Percentiles rank a stretch among this genome's conserved stretches.
These are phyloP conservation scores for Sclerurus mexicanus DNA, from an alignment of 2,113 vertebrate species.

Conservation along the genomic window DNA sequence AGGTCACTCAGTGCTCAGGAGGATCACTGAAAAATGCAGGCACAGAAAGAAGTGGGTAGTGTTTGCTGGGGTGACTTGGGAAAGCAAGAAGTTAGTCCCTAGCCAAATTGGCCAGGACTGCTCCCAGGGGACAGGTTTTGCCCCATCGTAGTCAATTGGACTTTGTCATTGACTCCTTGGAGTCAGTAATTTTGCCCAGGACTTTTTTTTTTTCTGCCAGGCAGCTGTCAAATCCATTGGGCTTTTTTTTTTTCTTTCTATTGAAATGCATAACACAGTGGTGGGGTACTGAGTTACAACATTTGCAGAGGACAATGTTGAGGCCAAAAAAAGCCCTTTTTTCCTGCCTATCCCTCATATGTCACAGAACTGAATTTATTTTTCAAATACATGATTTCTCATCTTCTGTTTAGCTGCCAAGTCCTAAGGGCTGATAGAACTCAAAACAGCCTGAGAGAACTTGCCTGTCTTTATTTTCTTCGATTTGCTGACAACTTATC, in stretches of 20 bases:
- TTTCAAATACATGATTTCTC: slow-evolving; percentile 18
- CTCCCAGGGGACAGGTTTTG: slow-evolving; percentile 2
- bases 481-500: slow-evolving; percentile 24
- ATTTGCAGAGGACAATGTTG: neutral
- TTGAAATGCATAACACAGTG: neutral
- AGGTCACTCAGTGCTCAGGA: slow-evolving; percentile 37
- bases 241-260: neutral
- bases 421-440: slow-evolving; percentile 3
- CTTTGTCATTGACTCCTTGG: slow-evolving; percentile 19
- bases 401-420: slow-evolving; percentile 43
- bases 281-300: neutral
- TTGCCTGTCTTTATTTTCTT: slow-evolving; percentile 27
- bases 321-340: neutral
- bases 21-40: slow-evolving; percentile 23
- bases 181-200: slow-evolving; percentile 22
- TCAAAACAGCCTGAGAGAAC: slow-evolving; percentile 23
- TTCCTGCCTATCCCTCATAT: neutral
- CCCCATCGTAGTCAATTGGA: slow-evolving; percentile 7
- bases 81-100: slow-evolving; percentile 13
- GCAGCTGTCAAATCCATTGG: neutral
- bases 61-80: slow-evolving; percentile 4
- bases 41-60: slow-evolving; percentile 36
- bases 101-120: slow-evolving; percentile 37
- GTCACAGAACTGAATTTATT: neutral
- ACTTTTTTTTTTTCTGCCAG: slow-evolving; percentile 23